These are phyloP conservation scores for Dicranocentrus wangi DNA, from an alignment of 2,888 invertebrate species.

Conservation along the genomic window DNA sequence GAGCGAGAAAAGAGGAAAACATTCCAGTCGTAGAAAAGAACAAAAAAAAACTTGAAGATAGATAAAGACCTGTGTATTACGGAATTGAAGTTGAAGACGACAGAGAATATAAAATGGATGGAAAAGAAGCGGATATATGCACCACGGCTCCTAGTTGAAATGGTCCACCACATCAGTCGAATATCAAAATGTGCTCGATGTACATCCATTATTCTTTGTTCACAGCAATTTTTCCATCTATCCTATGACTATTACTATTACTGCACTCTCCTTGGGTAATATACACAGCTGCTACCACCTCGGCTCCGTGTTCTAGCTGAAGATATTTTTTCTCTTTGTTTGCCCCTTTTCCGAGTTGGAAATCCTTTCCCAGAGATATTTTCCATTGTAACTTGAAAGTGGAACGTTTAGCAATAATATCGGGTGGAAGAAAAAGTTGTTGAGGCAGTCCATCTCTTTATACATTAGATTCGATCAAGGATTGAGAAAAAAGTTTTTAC, in stretches of 20 bases:
- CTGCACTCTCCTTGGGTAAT: slow-evolving; percentile 1
- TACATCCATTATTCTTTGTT: slow-evolving; percentile 40
- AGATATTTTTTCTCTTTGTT: neutral
- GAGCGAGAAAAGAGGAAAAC: slow-evolving; percentile 6
- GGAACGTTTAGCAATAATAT: slow-evolving; percentile 54
- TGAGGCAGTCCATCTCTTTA: slow-evolving; percentile 53
- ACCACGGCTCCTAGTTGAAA: neutral
- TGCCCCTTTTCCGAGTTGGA: neutral
- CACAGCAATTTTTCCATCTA: slow-evolving; percentile 24
- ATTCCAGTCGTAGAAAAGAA: slow-evolving; percentile 15
- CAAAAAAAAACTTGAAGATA: slow-evolving; percentile 23
- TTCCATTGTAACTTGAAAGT: slow-evolving; percentile 32
- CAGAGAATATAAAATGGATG: neutral
- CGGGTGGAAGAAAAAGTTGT: slow-evolving; percentile 40
- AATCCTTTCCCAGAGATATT: slow-evolving; percentile 5
- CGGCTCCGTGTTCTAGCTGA: neutral
- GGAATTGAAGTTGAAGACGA: slow-evolving; percentile 34
- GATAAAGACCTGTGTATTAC: slow-evolving; percentile 33
- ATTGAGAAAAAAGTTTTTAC: slow-evolving; percentile 39
- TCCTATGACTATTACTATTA: slow-evolving; percentile 10
- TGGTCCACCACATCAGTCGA: slow-evolving; percentile 23
- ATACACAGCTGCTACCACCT: slow-evolving; percentile 20
- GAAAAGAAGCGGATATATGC: neutral
- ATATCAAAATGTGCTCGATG: slow-evolving; percentile 32
- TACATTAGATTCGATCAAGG: slow-evolving; percentile 53